These are phyloP conservation scores for Nephrotoma flavescens DNA, from an alignment of 2,888 invertebrate genomes.

Conservation along the genomic window DNA sequence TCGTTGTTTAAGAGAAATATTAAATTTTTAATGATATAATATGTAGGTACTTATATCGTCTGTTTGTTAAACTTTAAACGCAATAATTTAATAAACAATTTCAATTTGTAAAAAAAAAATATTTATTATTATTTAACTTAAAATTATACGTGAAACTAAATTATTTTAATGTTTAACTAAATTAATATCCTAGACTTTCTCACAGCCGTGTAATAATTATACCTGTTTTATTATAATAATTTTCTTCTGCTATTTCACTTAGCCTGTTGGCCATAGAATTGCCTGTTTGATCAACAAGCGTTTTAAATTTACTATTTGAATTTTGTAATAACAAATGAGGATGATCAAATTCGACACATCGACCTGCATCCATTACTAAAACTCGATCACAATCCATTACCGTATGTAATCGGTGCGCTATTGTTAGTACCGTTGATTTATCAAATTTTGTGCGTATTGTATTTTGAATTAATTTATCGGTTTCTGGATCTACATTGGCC, in stretches of 20 bases:
- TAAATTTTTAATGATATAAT: too few species aligned
- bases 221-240: slow-evolving; percentile 13
- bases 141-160: neutral
- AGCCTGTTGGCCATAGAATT: slow-evolving; percentile 39
- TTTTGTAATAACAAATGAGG: slow-evolving; percentile 49
- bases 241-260: slow-evolving; percentile 41
- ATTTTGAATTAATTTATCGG: slow-evolving; percentile 71
- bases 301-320: slow-evolving; percentile 42
- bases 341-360: slow-evolving; percentile 58
- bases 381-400: slow-evolving; percentile 83
- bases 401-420: slow-evolving; percentile 81
- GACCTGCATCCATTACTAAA: slow-evolving; percentile 65
- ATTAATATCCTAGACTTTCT: neutral
- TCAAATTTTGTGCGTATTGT: slow-evolving; percentile 67
- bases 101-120: neutral
- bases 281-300: slow-evolving; percentile 56
- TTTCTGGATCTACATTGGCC: slow-evolving; percentile 68
- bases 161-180: neutral
- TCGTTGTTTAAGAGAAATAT: too few species aligned
- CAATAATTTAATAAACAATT: neutral
- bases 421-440: slow-evolving; percentile 74
- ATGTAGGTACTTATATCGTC: too few species aligned
- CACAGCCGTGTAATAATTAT: neutral
- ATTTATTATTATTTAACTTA: neutral
- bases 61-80: too few species aligned